Base-by-base conservation (phyloP, 2,888 invertebrate species). In the Steinernema hermaphroditum region DNA sequence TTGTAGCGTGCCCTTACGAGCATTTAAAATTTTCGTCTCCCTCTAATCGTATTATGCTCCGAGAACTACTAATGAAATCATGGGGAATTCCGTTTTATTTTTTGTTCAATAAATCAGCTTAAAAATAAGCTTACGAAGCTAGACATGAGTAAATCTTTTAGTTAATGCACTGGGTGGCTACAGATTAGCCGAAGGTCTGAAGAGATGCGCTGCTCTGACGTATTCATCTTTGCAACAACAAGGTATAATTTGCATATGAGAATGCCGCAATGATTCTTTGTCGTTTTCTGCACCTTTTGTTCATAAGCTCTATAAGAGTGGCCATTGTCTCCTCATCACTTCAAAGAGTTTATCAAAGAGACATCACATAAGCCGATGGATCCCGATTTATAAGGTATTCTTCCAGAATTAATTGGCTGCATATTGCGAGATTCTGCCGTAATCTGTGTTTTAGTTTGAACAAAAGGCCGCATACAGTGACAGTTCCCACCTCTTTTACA, bases 391-490 rank as follows among this genome's bases (percentile, higher is more conserved):
- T 62, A 62, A 62, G 62, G 62, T 62, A 62, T 62, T 62, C 62
- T 32, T 32, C 16, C 9, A 62, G 62, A 32, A 29, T 27, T 29
- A 9, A 12, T 62, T 29, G 62, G 16, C 32, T 29, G 32, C 27
- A 29, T 29, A 14, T 62, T 62, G 16, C 29, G 19, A 29, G 62
- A 29, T 62, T 62, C 62, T 4, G 29, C 2, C 29, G 32, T 62
- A 62, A 62, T 54, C 29, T 62, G 62, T 62, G 62, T 62, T 62
- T 62, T 62, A 62, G 62, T 62, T 29, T 12, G 62, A 62, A 32
- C 62, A 62, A 62, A 62, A 22, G n/a, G 62, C 27, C 54, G 54
- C 22, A 12, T 32, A 62, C 6, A 62, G 16, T 32, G 32, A 16
- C 16, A 19, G 27, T 54, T 2, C 62, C 16, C 62, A 62, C 29